Conservation (phyloP, 2,888 invertebrate species). For the Hypomecis punctinalis region DNA sequence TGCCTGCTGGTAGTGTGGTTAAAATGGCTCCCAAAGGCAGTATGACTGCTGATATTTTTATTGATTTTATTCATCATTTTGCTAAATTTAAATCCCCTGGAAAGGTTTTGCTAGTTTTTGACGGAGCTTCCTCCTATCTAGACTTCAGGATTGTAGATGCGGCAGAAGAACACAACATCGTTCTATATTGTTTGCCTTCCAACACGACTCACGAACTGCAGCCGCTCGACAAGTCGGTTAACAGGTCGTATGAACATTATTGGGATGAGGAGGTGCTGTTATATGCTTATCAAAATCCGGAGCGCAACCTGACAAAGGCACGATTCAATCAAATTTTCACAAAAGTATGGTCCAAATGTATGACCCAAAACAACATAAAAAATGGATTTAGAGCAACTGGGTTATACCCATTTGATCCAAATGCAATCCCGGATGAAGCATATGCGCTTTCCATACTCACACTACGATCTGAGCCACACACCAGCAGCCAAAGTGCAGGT, state of each 20-base stretch:
- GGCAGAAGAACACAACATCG: constrained; percentile 22
- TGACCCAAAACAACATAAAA: not conserved
- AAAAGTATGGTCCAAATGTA: constrained; percentile 17
- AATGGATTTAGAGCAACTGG: constrained; percentile 6
- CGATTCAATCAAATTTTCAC: constrained; percentile 23
- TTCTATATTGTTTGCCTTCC: constrained; percentile 36
- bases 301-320: constrained; percentile 2
- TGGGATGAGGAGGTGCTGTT: constrained; percentile 40
- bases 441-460: constrained; percentile 9
- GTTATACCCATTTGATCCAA: constrained; percentile 2
- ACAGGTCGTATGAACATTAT: constrained; percentile 31
- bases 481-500: too few relatives aligned
- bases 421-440: constrained; percentile 6
- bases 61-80: constrained; percentile 40
- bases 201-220: constrained; percentile 4
- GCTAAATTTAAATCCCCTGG: constrained; percentile 35
- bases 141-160: too few relatives aligned
- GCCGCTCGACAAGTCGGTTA: not conserved
- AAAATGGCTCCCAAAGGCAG: constrained; percentile 15
- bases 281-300: constrained; percentile 20
- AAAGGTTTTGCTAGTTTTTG: constrained; percentile 44
- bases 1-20: constrained; percentile 39
- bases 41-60: constrained; percentile 25
- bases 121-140: constrained; percentile 31
- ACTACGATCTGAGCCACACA: too few relatives aligned